These are phyloP conservation scores for Poeciliopsis occidentalis DNA, from an alignment of 2,113 vertebrate species.

Conservation along the genomic window DNA sequence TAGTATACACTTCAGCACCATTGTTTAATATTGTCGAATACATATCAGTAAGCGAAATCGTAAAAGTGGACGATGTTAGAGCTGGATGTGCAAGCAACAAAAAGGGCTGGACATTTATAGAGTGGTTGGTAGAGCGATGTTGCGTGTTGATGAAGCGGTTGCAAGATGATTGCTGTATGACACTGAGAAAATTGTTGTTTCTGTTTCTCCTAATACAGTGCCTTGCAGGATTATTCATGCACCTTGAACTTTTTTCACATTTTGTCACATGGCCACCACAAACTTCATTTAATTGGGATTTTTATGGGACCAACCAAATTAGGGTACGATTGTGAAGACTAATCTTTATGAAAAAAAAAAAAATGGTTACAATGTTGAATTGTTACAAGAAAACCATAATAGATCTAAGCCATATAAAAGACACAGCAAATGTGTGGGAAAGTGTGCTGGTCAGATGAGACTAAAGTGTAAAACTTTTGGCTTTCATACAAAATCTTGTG, in stretches of 20 bases:
- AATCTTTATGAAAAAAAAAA: too few relatives aligned
- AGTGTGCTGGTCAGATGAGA: too few relatives aligned
- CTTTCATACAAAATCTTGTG: too few relatives aligned
- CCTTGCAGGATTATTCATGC: background rate
- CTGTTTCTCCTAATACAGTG: background rate
- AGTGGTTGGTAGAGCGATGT: slow-evolving; percentile 14
- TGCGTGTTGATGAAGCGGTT: slow-evolving; percentile 13
- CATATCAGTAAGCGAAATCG: slow-evolving; percentile 69
- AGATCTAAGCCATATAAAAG: too few relatives aligned
- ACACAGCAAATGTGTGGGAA: too few relatives aligned
- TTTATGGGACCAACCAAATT: background rate
- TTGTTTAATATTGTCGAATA: slow-evolving; percentile 80
- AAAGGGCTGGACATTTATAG: slow-evolving; percentile 17
- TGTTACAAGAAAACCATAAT: too few relatives aligned
- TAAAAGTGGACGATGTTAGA: slow-evolving; percentile 59
- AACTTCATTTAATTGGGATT: background rate
- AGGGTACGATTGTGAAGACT: too few relatives aligned
- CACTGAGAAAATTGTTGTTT: background rate
- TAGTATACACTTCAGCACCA: slow-evolving; percentile 84
- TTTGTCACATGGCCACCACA: background rate
- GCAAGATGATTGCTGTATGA: slow-evolving; percentile 7
- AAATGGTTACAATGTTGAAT: too few relatives aligned
- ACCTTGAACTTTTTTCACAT: too few relatives aligned
- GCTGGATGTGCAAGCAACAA: slow-evolving; percentile 47
- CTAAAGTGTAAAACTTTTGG: too few relatives aligned